Base-by-base conservation (phyloP, 2,888 invertebrate species). In the Ophion ventricosus region DNA sequence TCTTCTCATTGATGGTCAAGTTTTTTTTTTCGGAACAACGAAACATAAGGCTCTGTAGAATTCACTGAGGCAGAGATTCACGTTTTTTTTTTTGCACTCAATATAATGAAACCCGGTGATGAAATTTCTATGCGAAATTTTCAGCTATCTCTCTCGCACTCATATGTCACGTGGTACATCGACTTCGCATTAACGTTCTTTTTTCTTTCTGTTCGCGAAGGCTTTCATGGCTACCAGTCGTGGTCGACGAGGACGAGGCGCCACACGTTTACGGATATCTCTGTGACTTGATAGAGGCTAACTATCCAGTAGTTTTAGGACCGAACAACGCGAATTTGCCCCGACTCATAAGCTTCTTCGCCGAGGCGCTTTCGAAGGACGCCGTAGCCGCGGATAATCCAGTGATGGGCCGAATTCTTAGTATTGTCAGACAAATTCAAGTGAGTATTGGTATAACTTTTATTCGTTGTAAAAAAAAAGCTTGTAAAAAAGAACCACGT, bases 211-310 rank as follows among this genome's bases (percentile, higher is more conserved):
- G 63, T 54, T 25, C 14, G 8, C 14, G 40, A 11, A 96, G 96
- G 96, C 94, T 99, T 90, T 96, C 96, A 80, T 99, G 99, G 99
- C 94, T 99, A 91, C 99, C 99, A 10, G 98, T 99, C 56, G 96
- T 97, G 88, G 99, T 99, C 92, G 99, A 99, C 94, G 95, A 96
- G 17, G 99, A 99, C 89, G 99, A 99, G 94, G 97, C 99, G 70
- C 97, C 97, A 29, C 98, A 98, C 92, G 97, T 99, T 86, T 99
- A 99, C 93, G 97, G 97, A 81, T 98, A 99, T 93, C 95, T 99
- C 87, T 99, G 99, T 94, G 99, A 99, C 94, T 95, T 99, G 88
- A 97, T 99, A 86, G 98, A 98, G 93, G 95, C 96, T 89, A 98
- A 98, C 92, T 97, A 99, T 94, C 96, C 97, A 25, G 95, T 96